Percentiles rank a stretch among this genome's conserved stretches.
Conservation (phyloP, 2,888 invertebrate species). For the Dromius quadrimaculatus region DNA sequence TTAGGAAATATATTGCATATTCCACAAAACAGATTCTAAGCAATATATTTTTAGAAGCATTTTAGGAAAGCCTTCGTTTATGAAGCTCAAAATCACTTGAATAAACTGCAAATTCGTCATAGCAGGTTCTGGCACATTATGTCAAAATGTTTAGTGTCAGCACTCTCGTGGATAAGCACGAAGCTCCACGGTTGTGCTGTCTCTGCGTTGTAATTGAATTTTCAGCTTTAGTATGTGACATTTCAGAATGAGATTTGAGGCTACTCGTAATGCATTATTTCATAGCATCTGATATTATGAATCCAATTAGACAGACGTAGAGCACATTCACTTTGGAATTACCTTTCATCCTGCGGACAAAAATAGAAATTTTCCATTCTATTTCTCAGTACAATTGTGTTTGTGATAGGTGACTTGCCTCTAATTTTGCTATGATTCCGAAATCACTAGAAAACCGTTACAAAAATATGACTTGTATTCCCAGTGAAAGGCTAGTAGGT, state of each 20-base stretch:
- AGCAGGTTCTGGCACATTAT: background rate
- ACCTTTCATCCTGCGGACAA: background rate
- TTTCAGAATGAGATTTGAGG: slow-evolving; percentile 29
- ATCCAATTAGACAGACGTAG: background rate
- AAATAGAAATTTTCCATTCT: too few species aligned
- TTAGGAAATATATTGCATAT: too few species aligned
- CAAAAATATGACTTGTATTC: background rate
- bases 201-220: slow-evolving; percentile 19
- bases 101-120: slow-evolving; percentile 16
- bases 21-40: background rate
- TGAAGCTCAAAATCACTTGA: slow-evolving; percentile 17
- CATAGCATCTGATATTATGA: slow-evolving; percentile 2
- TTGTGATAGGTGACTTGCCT: background rate
- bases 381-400: background rate
- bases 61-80: background rate
- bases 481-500: too few species aligned
- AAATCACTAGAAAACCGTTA: background rate
- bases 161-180: background rate
- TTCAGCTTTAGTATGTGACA: slow-evolving; percentile 32
- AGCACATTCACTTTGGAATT: background rate
- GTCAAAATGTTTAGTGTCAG: slow-evolving; percentile 31
- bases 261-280: slow-evolving; percentile 16
- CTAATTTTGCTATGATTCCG: background rate
- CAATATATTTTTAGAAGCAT: background rate
- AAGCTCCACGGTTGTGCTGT: background rate